Percentiles rank a stretch among this genome's conserved stretches.
phyloP scores from a whole-genome alignment of 2,888 invertebrate genomes.

The Leistus spinibarbis region DNA sequence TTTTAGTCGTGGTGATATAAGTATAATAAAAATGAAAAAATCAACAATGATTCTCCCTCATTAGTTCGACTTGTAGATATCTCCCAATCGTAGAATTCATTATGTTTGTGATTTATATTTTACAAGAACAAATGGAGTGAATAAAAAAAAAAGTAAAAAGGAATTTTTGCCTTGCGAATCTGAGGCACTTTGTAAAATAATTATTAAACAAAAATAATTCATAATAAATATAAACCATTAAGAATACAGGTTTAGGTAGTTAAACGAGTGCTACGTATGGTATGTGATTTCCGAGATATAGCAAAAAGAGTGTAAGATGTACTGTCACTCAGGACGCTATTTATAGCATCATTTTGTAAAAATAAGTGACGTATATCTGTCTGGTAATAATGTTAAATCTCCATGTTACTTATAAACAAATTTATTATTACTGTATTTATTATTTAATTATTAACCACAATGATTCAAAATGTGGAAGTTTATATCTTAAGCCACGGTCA shows the following conservation, averaged over 20 bases:
- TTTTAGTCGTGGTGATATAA: constrained; percentile 34
- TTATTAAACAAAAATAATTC: background rate
- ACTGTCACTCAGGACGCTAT: constrained; percentile 43
- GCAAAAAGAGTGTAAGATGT: constrained; percentile 25
- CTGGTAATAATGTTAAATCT: constrained; percentile 58
- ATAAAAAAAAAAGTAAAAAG: constrained; percentile 22
- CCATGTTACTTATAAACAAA: constrained; percentile 56
- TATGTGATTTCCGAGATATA: constrained; percentile 40
- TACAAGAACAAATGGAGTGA: constrained; percentile 33
- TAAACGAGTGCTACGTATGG: constrained; percentile 27
- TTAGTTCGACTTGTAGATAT: constrained; percentile 37
- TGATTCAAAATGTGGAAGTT: constrained; percentile 37
- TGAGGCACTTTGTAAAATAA: constrained; percentile 35
- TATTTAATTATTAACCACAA: constrained; percentile 46
- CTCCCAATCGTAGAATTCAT: constrained; percentile 36
- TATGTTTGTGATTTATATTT: constrained; percentile 32
- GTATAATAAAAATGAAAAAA: constrained; percentile 18
- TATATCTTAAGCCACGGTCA: constrained; percentile 36
- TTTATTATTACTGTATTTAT: constrained; percentile 50
- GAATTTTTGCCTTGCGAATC: constrained; percentile 22
- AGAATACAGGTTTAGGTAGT: constrained; percentile 36
- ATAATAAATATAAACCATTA: constrained; percentile 23
- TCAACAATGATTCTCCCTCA: constrained; percentile 25
- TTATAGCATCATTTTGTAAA: constrained; percentile 58
- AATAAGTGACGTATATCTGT: constrained; percentile 58